A percentile compares a stretch with the other conserved stretches of the same genome.
Conservation (phyloP, 2,888 invertebrate genomes). For the Zonitis immaculata region DNA sequence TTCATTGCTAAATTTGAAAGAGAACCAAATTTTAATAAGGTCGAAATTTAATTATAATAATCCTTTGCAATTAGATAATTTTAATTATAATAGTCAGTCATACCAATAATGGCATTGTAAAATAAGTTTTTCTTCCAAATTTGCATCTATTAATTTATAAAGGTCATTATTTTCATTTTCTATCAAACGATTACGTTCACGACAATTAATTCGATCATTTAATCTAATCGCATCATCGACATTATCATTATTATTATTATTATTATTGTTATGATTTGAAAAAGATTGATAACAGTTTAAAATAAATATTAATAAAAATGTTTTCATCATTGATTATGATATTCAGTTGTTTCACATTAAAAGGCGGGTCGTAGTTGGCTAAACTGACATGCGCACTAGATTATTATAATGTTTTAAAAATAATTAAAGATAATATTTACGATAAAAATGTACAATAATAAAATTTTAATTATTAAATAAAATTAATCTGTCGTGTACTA, state of each 20-base stretch:
- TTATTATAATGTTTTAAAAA: too few species aligned
- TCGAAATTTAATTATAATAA: too few species aligned
- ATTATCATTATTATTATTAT: too few species aligned
- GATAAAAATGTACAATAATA: too few species aligned
- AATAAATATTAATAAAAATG: background rate
- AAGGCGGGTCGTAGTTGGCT: slow-evolving; percentile 12
- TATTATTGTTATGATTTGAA: background rate
- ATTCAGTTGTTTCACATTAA: slow-evolving; percentile 16
- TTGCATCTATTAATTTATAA: slow-evolving; percentile 49
- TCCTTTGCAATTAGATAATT: too few species aligned
- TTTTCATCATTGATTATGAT: slow-evolving; percentile 14
- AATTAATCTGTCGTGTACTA: too few species aligned
- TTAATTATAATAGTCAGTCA: too few species aligned
- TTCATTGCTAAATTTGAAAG: slow-evolving; percentile 39
- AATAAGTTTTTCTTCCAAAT: slow-evolving; percentile 44
- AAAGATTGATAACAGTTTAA: background rate
- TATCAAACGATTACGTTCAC: slow-evolving; percentile 48
- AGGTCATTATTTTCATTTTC: slow-evolving; percentile 48
- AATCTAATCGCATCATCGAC: too few species aligned
- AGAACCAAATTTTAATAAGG: background rate
- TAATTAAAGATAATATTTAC: too few species aligned
- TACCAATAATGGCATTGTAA: slow-evolving; percentile 54
- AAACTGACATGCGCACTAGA: background rate
- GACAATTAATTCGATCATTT: slow-evolving; percentile 40
- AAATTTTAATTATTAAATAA: too few species aligned